Evolutionary conservation across 64 coral and sea anemone genomes (phyloP), one percentile per base, ranked within the genome.

Genomic region (Actinia tenebrosa): DNA sequence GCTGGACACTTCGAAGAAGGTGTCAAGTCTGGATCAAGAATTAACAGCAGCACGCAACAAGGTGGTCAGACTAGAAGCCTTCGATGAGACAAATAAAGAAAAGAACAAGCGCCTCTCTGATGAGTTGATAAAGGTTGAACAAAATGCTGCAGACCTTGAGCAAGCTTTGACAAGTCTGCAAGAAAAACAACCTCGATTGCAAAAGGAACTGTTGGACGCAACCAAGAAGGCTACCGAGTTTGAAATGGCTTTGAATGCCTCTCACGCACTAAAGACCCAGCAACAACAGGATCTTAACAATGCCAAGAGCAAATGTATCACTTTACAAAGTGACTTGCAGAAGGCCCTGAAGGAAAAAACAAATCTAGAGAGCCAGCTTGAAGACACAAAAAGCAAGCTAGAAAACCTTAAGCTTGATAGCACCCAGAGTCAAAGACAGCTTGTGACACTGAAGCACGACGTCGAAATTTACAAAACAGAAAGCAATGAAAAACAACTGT

Each of bases 191-290:
- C 86, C 86, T 26, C 86, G 86, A 59, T 88, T 92, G 37, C 91
- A 97, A 92, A 90, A 80, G 61, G 94, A 97, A 42, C 85, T 97
- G 16, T n/a, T 97, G 3, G 91, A 93, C 83, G 87, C 91, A 9
- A 84, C 75, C 79, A 97, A 97, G 86, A 97, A 91, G 64, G 81
- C 88, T 16, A 88, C 88, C 16, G 94, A 97, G 23, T 89, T 93
- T 75, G 94, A 97, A 84, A 79, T 97, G 11, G 69, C 88, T 84
- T 90, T 86, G 20, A 83, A 89, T n/a, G 78, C 84, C 8, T 56
- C 79, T 8, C 88, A 93, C 27, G 47, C 84, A 9, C 83, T 62
- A 17, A 97, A 93, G 77, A 85, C 61, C 45, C 85, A 91, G 16
- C 80, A 92, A 5, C 84, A 97, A 69, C 85, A 80, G 26, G 91